These are phyloP conservation scores for Podargus strigoides DNA, from an alignment of 2,797 vertebrate species.

Conservation along the genomic window DNA sequence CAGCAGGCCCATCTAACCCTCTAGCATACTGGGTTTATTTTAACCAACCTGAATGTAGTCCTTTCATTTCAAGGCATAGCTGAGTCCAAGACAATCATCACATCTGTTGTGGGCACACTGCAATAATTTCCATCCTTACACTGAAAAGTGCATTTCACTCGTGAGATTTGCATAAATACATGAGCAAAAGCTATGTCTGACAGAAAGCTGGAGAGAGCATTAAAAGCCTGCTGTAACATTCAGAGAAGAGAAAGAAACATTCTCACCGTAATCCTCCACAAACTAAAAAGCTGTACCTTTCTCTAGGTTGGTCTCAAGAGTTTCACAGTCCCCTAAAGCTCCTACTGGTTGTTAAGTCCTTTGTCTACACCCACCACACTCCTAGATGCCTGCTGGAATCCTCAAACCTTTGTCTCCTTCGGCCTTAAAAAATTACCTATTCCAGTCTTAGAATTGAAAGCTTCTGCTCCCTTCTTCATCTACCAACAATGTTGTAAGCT, in stretches of 20 bases:
- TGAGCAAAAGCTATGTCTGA: background rate
- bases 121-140: background rate
- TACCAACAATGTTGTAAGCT: background rate
- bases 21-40: background rate
- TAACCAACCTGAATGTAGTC: background rate
- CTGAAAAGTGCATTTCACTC: background rate
- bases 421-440: background rate
- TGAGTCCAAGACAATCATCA: background rate
- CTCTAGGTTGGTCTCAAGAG: fast-evolving
- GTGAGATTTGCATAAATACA: background rate
- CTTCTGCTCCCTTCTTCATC: background rate
- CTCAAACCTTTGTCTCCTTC: background rate
- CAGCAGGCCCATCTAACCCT: background rate
- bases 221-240: background rate
- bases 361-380: background rate
- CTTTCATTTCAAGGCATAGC: background rate
- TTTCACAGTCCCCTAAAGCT: background rate
- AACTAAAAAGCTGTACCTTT: background rate
- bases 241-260: background rate
- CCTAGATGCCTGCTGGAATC: background rate
- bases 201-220: background rate
- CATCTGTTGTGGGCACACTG: background rate
- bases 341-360: background rate
- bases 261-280: background rate
- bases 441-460: background rate